Evolutionary conservation across 2,888 invertebrate genomes (phyloP).

Genomic region (Tricholauxania praeusta): DNA sequence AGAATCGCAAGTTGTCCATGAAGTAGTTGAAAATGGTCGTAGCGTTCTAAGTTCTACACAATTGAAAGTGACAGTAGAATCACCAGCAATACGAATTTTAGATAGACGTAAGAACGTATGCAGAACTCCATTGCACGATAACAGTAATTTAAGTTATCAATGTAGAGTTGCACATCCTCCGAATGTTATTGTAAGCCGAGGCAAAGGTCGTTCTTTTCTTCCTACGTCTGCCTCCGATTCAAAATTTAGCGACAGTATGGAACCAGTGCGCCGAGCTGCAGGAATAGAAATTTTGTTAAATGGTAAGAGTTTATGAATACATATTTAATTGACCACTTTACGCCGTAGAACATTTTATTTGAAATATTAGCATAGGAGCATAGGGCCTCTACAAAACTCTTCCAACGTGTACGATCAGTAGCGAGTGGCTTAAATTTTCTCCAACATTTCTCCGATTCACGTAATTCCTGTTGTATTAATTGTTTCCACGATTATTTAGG

Average conservation of each 20-base stretch:
- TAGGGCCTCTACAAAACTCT: no score
- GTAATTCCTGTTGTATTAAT: no score
- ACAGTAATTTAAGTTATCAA: neutral
- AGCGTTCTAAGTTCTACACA: neutral
- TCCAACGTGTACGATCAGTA: no score
- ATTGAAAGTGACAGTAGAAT: neutral
- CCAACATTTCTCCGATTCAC: no score
- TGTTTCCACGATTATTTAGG: no score
- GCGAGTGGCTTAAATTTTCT: no score
- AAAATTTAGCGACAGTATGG: neutral
- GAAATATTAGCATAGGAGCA: no score
- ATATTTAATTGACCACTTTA: neutral
- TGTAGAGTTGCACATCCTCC: neutral
- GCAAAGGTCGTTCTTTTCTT: neutral
- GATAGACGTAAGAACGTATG: neutral
- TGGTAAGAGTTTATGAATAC: neutral
- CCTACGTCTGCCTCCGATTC: neutral
- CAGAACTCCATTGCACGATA: conserved; percentile 16
- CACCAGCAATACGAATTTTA: neutral
- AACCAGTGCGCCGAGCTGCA: neutral
- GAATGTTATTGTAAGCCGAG: conserved; percentile 25
- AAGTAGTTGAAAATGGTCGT: neutral
- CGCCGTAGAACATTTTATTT: neutral
- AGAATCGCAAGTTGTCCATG: neutral
- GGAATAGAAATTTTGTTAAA: neutral